These are phyloP conservation scores for Candidula unifasciata DNA, from an alignment of 2,888 invertebrate genomes.

Conservation along the genomic window DNA sequence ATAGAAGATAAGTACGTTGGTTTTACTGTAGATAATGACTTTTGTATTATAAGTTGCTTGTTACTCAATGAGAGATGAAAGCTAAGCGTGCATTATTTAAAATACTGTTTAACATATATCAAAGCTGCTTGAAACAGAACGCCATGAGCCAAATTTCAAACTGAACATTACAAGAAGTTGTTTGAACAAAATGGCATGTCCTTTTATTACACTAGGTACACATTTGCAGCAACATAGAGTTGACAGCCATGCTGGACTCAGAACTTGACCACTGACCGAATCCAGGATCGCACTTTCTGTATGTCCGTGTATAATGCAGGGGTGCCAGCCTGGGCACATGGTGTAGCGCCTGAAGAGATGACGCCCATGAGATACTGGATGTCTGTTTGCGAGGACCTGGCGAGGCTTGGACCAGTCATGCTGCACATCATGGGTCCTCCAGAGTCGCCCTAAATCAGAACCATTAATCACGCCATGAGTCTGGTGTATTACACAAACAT, in stretches of 20 bases:
- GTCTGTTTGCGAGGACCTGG: neutral
- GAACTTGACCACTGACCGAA: slow-evolving; percentile 28
- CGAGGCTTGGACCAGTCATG: neutral
- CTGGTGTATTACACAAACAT: neutral
- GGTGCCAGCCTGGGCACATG: slow-evolving; percentile 49
- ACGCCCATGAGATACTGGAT: slow-evolving; percentile 49
- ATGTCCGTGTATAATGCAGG: slow-evolving; percentile 57
- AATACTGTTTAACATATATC: too few species aligned
- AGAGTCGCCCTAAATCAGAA: slow-evolving; percentile 25
- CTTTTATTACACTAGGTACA: too few species aligned
- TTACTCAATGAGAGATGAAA: too few species aligned
- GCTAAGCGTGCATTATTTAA: too few species aligned
- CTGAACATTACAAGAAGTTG: too few species aligned
- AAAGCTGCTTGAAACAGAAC: too few species aligned
- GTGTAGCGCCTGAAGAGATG: slow-evolving; percentile 51
- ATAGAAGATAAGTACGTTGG: too few species aligned
- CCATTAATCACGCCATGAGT: neutral
- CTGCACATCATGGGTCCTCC: slow-evolving; percentile 55
- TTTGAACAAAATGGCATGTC: too few species aligned
- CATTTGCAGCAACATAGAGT: too few species aligned
- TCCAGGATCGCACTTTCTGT: slow-evolving; percentile 46
- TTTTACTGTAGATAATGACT: too few species aligned
- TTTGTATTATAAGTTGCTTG: too few species aligned
- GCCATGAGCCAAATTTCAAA: too few species aligned
- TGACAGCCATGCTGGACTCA: neutral